Conservation (phyloP, 2,797 vertebrate genomes). For the Sebastes baramenuke region DNA sequence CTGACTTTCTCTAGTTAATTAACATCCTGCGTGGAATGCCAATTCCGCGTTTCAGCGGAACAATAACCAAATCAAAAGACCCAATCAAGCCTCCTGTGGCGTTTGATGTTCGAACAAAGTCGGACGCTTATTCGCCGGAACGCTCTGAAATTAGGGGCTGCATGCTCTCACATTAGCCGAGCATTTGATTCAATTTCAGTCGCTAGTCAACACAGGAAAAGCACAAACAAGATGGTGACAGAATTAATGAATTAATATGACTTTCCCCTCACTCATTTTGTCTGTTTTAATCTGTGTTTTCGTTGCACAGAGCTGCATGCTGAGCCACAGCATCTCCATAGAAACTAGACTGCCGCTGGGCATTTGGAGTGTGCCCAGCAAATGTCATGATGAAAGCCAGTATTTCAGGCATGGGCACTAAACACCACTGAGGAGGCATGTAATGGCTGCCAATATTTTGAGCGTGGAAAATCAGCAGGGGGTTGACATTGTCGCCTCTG, state of each 20-base stretch:
- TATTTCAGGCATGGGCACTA: slow-evolving; percentile 52
- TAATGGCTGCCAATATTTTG: slow-evolving; percentile 65
- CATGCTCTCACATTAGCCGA: slow-evolving; percentile 43
- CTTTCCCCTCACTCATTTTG: slow-evolving; percentile 4
- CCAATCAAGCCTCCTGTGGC: slow-evolving; percentile 47
- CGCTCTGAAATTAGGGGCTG: slow-evolving; percentile 26
- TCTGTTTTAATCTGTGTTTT: slow-evolving; percentile 41
- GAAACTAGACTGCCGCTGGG: slow-evolving; percentile 52
- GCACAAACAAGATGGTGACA: slow-evolving; percentile 40
- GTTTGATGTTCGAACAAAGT: slow-evolving; percentile 59
- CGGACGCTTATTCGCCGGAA: slow-evolving; percentile 43
- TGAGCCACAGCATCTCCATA: slow-evolving; percentile 55
- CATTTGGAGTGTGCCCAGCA: slow-evolving; percentile 57
- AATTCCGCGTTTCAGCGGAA: slow-evolving; percentile 53
- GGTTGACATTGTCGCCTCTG: slow-evolving; percentile 52
- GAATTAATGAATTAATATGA: slow-evolving; percentile 44
- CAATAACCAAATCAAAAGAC: slow-evolving; percentile 60
- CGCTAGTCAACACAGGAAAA: slow-evolving; percentile 25
- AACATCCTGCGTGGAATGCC: slow-evolving; percentile 24
- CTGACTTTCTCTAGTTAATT: slow-evolving; percentile 49
- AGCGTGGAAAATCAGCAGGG: slow-evolving; percentile 56
- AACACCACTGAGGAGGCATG: slow-evolving; percentile 47
- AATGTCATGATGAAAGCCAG: slow-evolving; percentile 71
- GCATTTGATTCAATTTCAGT: slow-evolving; percentile 53
- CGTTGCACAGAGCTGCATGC: slow-evolving; percentile 14